Base-by-base conservation (phyloP, 1,140 invertebrate genomes). In the Elysia chlorotica region DNA sequence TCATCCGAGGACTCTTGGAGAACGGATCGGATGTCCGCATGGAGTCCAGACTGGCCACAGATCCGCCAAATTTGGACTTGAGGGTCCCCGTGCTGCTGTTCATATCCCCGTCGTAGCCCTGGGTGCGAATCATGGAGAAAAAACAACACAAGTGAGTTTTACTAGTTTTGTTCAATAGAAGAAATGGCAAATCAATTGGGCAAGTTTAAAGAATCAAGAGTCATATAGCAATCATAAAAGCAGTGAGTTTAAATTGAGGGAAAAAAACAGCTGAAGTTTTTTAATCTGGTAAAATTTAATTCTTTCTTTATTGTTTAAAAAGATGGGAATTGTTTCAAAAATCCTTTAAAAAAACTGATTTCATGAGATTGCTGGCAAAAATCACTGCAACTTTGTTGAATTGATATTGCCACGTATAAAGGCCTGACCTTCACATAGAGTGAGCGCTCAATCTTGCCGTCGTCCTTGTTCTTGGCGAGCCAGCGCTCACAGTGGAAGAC, bases 381-480 rank as follows among this genome's bases (percentile, higher is more conserved):
- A n/a, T n/a, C n/a, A n/a, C n/a, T n/a, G n/a, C n/a, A n/a, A n/a
- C n/a, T n/a, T n/a, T n/a, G n/a, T n/a, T n/a, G n/a, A n/a, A n/a
- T n/a, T n/a, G n/a, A n/a, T n/a, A n/a, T n/a, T 17, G 10, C 10
- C 28, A 65, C 35, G 35, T 31, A 33, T 31, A 21, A 30, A 23
- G n/a, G 25, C 65, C 70, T 54, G 36, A 86, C 85, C 84, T 86
- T 86, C 36, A 87, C 82, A 80, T 87, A 88, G 6, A 88, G 71
- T n/a, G 81, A 75, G 66, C 85, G 76, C 59, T 86, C 85, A 65
- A 87, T 86, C 74, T 88, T 87, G 48, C 82, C 81, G 66, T 88
- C 87, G 79, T 87, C 87, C 73, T 87, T 88, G 73, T 85, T 86
- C 65, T 86, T 87, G n/a, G 80, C 84, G 17, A 88, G 79, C 87